These are phyloP conservation scores for Iphiclides podalirius DNA, from an alignment of 2,888 invertebrate species.

Conservation along the genomic window DNA sequence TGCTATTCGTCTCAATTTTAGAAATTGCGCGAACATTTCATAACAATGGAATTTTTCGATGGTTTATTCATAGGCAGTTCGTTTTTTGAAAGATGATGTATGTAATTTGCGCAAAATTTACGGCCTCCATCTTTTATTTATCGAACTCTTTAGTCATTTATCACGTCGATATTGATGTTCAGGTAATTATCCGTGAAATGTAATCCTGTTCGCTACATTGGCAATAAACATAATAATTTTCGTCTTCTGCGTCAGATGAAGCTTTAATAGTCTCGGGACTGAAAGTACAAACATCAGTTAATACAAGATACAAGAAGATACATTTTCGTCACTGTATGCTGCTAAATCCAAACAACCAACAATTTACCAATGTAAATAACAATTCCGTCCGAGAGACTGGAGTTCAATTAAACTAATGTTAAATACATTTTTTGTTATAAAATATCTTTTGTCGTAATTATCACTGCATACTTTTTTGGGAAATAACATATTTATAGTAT, in stretches of 20 bases:
- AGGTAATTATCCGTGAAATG: slow-evolving; percentile 21
- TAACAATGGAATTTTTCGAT: slow-evolving; percentile 25
- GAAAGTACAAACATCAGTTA: too few species aligned
- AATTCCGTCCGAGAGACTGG: too few species aligned
- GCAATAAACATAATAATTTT: slow-evolving; percentile 8
- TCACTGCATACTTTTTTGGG: too few species aligned
- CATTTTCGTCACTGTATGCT: too few species aligned
- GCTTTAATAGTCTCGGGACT: too few species aligned
- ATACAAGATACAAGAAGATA: too few species aligned
- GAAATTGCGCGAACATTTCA: slow-evolving; percentile 50
- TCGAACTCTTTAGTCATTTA: slow-evolving; percentile 14
- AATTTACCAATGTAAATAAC: neutral
- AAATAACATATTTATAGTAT: too few species aligned
- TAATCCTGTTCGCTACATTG: slow-evolving; percentile 14
- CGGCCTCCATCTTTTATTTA: slow-evolving; percentile 18
- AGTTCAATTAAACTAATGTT: too few species aligned
- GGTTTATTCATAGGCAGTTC: neutral
- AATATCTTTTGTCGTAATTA: too few species aligned
- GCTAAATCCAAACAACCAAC: neutral
- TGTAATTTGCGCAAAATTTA: slow-evolving; percentile 4
- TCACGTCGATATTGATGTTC: slow-evolving; percentile 21
- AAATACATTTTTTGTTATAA: too few species aligned
- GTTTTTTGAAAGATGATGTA: slow-evolving; percentile 1
- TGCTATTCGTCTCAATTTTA: slow-evolving; percentile 57
- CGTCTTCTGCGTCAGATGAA: too few species aligned